These are phyloP conservation scores for Oenanthe melanoleuca DNA, from an alignment of 2,113 vertebrate genomes.

Conservation along the genomic window DNA sequence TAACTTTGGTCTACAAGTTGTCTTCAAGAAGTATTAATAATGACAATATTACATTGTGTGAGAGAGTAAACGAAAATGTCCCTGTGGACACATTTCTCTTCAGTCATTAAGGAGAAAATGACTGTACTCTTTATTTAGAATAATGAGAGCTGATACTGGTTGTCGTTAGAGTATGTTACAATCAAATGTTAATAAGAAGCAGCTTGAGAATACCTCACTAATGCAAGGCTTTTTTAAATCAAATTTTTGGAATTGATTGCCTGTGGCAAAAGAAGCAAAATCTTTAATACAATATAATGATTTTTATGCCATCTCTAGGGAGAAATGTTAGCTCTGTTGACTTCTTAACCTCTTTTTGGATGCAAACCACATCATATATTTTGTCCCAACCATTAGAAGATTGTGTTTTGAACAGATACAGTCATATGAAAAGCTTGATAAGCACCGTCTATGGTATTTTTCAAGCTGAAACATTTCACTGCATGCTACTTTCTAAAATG, in stretches of 20 bases:
- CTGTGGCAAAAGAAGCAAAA: conserved; percentile 36
- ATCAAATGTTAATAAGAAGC: conserved; percentile 51
- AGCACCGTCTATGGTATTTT: not conserved
- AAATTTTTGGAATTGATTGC: conserved; percentile 63
- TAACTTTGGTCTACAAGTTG: not conserved
- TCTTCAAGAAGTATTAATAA: conserved; percentile 35
- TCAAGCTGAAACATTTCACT: not conserved
- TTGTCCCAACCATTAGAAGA: not conserved
- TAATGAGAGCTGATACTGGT: conserved; percentile 46
- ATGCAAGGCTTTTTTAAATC: conserved; percentile 56
- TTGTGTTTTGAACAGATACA: not conserved
- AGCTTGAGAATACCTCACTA: conserved; percentile 46
- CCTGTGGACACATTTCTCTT: conserved; percentile 26
- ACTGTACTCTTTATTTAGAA: conserved; percentile 62
- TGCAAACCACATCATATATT: not conserved
- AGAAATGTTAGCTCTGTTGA: not conserved
- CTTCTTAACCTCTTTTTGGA: not conserved
- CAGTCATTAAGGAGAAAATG: conserved; percentile 68
- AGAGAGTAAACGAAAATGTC: conserved; percentile 47
- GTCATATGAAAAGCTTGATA: not conserved
- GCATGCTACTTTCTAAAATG: not conserved
- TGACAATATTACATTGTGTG: conserved; percentile 30
- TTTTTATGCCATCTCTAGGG: conserved; percentile 21
- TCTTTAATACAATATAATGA: conserved; percentile 29
- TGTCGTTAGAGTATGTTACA: conserved; percentile 22